Percentiles rank a stretch among this genome's conserved stretches.
Conservation (phyloP, 2,113 vertebrate genomes). For the Halcyon senegalensis region DNA sequence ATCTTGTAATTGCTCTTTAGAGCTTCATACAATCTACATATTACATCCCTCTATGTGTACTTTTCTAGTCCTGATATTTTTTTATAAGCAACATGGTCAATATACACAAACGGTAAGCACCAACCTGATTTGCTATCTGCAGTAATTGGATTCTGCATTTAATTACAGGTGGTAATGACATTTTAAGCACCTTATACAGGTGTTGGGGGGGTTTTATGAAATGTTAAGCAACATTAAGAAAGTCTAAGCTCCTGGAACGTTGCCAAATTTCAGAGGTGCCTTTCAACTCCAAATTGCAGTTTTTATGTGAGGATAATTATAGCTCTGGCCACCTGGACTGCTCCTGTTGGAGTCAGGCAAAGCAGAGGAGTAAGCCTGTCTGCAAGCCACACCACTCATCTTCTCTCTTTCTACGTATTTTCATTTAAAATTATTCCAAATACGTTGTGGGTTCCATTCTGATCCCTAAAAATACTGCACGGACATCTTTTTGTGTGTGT, state of each 20-base stretch:
- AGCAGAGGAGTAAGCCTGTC: neutral
- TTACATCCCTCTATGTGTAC: conserved; percentile 36
- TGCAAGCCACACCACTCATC: neutral
- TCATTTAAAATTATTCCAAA: conserved; percentile 1
- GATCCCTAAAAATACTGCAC: neutral
- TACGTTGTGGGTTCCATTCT: neutral
- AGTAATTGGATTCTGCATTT: conserved; percentile 74
- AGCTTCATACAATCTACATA: conserved; percentile 55
- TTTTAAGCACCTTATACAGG: conserved; percentile 79
- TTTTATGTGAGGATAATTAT: conserved; percentile 70
- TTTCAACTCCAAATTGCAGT: conserved; percentile 71
- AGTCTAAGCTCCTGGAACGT: conserved; percentile 56
- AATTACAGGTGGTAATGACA: conserved; percentile 80
- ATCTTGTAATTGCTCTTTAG: conserved; percentile 64
- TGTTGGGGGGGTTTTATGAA: conserved; percentile 63
- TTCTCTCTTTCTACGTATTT: conserved; percentile 6
- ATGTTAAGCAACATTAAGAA: conserved; percentile 70
- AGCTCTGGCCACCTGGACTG: conserved; percentile 60
- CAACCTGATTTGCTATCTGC: conserved; percentile 62
- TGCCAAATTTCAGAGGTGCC: conserved; percentile 72
- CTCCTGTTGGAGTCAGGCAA: conserved; percentile 4
- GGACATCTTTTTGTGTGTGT: neutral
- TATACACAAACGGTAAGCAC: conserved; percentile 44
- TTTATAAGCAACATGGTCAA: conserved; percentile 52
- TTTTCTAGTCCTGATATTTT: conserved; percentile 30